A percentile compares a stretch with the other conserved stretches of the same genome.
These are phyloP conservation scores for Cheilosia pagana DNA, from an alignment of 2,888 invertebrate species.

Conservation along the genomic window DNA sequence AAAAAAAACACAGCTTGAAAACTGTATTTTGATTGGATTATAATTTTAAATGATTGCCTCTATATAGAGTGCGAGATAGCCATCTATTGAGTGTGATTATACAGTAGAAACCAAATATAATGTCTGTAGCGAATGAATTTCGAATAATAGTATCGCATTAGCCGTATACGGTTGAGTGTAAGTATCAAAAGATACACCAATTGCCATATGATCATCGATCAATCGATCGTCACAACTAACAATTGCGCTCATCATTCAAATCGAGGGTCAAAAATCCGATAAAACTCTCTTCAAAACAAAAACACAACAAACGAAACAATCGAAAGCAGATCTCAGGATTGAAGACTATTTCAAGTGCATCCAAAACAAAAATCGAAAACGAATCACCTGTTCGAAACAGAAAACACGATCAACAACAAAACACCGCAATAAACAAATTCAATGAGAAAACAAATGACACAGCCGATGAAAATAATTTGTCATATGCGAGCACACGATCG, in stretches of 20 bases:
- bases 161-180: background rate
- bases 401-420: conserved; percentile 55
- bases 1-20: conserved; percentile 27
- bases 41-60: conserved; percentile 71
- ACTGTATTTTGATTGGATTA: conserved; percentile 69
- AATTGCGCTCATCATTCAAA: conserved; percentile 14
- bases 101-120: background rate
- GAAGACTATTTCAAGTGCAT: background rate
- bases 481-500: conserved; percentile 57
- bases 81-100: conserved; percentile 49
- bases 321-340: background rate
- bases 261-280: conserved; percentile 38
- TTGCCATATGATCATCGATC: conserved; percentile 38
- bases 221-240: background rate
- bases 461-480: conserved; percentile 69
- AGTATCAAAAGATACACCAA: conserved; percentile 42
- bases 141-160: background rate
- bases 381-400: conserved; percentile 41
- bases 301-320: conserved; percentile 15
- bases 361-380: conserved; percentile 11
- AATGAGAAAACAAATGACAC: conserved; percentile 62
- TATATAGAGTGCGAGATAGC: conserved; percentile 58
- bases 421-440: conserved; percentile 31
- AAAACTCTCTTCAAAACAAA: conserved; percentile 11
- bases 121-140: conserved; percentile 38